phyloP scores from a whole-genome alignment of 2,797 vertebrate genomes.

The Meda fulgida region DNA sequence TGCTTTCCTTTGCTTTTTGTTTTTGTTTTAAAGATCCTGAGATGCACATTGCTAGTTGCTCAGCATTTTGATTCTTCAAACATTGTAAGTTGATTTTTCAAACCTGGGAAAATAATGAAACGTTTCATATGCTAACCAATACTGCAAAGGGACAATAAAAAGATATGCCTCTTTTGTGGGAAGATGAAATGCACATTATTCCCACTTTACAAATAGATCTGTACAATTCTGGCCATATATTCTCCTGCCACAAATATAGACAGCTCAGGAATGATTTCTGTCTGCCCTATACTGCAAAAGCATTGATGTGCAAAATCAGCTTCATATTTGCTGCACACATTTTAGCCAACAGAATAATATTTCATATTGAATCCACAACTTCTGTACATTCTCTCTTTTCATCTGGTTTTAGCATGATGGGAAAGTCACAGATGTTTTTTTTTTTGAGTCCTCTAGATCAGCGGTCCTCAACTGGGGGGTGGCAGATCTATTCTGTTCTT shows the following conservation, averaged over 20 bases:
- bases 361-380: slow-evolving; percentile 14
- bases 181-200: background rate
- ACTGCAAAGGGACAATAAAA: background rate
- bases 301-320: slow-evolving; percentile 44
- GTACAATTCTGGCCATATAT: slow-evolving; percentile 22
- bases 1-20: background rate
- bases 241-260: slow-evolving; percentile 16
- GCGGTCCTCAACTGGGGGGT: background rate
- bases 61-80: background rate
- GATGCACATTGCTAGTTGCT: background rate
- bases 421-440: background rate
- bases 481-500: background rate
- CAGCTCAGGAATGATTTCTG: slow-evolving; percentile 33
- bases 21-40: background rate
- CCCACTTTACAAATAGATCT: slow-evolving; percentile 14
- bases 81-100: too few relatives aligned
- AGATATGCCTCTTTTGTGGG: background rate
- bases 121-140: background rate
- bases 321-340: slow-evolving; percentile 14
- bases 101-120: background rate
- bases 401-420: background rate
- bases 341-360: slow-evolving; percentile 18
- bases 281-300: slow-evolving; percentile 29
- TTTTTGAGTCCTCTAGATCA: background rate
- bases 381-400: background rate